Evolutionary conservation across 2,113 vertebrate species (phyloP), one percentile per base, ranked within the genome.

Genomic region (Lasiurus cinereus): DNA sequence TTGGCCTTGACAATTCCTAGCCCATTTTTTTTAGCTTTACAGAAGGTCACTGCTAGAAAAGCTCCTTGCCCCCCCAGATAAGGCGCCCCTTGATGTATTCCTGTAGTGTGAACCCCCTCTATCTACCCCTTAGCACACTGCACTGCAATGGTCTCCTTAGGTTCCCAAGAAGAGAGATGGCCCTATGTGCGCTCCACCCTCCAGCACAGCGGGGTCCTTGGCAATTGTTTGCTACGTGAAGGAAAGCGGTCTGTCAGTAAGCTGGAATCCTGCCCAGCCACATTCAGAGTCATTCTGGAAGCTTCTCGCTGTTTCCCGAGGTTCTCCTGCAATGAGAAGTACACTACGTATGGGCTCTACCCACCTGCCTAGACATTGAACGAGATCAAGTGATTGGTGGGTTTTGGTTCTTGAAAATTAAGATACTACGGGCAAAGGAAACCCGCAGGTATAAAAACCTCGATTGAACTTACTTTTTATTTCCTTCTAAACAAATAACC

Each of bases 401-500:
- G 2, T 36, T 84, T 80, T 52, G 10, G 10, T 78, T 92, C 69
- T 64, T 88, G 48, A 24, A 76, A 76, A 84, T 67, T 88, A 88
- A 89, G 24, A 78, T 85, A 92, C 21, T 16, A 43, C 21, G 15
- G 85, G 62, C 82, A 87, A 89, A 82, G 54, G 76, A 87, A 97
- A 86, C 2, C 24, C 29, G 72, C 12, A 67, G 29, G 3, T 54
- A 69, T 31, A 95, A 56, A 88, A 18, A 19, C 43, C 11, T 85
- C n/a, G 70, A 50, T 8, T 64, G 19, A 88, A 83, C 18, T 84
- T 85, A 33, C 12, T 64, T 90, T 67, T 93, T 88, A 54, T 76
- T 94, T 91, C 80, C 29, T 79, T 85, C 69, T 96, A 92, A 95
- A 88, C 10, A 90, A 50, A 80, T 72, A 66, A 92, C 54, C 6